Conservation (phyloP, 23 tunicate genomes). For the Corella eumyota region DNA sequence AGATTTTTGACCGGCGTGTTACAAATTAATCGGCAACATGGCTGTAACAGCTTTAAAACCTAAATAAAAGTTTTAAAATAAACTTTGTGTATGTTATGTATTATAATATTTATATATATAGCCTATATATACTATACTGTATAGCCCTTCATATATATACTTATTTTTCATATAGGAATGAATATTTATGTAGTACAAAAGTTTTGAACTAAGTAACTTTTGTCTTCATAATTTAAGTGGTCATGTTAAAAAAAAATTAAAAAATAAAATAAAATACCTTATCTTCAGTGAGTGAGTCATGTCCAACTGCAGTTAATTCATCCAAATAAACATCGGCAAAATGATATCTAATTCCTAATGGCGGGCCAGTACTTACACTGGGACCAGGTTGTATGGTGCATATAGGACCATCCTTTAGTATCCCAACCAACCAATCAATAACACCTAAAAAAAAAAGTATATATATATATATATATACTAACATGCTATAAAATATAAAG, state of each 20-base stretch:
- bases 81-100: too few relatives aligned
- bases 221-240: neutral
- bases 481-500: neutral
- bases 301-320: slow-evolving; percentile 28
- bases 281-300: slow-evolving; percentile 22
- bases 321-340: slow-evolving; percentile 61
- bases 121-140: too few relatives aligned
- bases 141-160: too few relatives aligned
- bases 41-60: too few relatives aligned
- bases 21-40: too few relatives aligned
- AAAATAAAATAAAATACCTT: slow-evolving; percentile 13
- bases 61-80: too few relatives aligned
- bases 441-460: slow-evolving; percentile 3
- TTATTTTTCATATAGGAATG: too few relatives aligned
- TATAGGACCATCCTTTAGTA: slow-evolving; percentile 51
- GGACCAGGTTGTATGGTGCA: slow-evolving; percentile 14
- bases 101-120: too few relatives aligned
- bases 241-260: neutral
- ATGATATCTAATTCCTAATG: slow-evolving; percentile 58
- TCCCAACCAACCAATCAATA: slow-evolving; percentile 42
- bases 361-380: slow-evolving; percentile 16
- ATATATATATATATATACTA: neutral
- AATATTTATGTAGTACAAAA: too few relatives aligned
- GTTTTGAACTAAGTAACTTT: too few relatives aligned
- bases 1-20: too few relatives aligned